A percentile compares a stretch with the other conserved stretches of the same genome.
Conservation (phyloP, 2,113 vertebrate species). For the Helogale parvula region DNA sequence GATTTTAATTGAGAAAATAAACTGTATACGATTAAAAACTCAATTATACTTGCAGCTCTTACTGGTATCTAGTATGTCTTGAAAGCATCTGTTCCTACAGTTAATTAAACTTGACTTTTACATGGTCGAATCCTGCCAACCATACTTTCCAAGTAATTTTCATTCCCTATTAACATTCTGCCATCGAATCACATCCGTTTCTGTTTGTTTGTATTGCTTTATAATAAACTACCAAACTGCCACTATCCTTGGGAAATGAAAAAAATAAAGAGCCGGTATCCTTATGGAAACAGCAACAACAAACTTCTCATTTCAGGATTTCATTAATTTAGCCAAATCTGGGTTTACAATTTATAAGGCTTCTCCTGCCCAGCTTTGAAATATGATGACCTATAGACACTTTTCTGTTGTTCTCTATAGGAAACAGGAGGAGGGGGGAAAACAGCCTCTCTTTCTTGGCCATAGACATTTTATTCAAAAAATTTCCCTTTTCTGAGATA, state of each 20-base stretch:
- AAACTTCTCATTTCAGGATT: conserved; percentile 48
- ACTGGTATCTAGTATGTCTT: conserved; percentile 72
- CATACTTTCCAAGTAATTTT: conserved; percentile 58
- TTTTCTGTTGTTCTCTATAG: background rate
- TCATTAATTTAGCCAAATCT: conserved; percentile 32
- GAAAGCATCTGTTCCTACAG: conserved; percentile 72
- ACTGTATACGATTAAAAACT: conserved; percentile 79
- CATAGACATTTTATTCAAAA: conserved; percentile 3
- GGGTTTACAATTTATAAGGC: conserved; percentile 40
- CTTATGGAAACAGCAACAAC: background rate
- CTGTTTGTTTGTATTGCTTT: conserved; percentile 25
- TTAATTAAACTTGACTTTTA: conserved; percentile 83
- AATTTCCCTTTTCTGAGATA: background rate
- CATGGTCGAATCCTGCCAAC: conserved; percentile 37
- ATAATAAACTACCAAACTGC: background rate
- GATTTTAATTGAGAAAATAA: conserved; percentile 86
- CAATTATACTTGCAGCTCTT: conserved; percentile 78
- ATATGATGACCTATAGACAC: background rate
- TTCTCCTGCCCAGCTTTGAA: background rate
- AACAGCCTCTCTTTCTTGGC: background rate
- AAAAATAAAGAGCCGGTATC: background rate
- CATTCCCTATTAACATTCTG: conserved; percentile 33
- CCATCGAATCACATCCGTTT: background rate
- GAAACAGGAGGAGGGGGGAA: background rate
- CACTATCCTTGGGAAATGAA: conserved; percentile 14